Conservation (phyloP, 2,888 invertebrate genomes). For the Elegia similella region DNA sequence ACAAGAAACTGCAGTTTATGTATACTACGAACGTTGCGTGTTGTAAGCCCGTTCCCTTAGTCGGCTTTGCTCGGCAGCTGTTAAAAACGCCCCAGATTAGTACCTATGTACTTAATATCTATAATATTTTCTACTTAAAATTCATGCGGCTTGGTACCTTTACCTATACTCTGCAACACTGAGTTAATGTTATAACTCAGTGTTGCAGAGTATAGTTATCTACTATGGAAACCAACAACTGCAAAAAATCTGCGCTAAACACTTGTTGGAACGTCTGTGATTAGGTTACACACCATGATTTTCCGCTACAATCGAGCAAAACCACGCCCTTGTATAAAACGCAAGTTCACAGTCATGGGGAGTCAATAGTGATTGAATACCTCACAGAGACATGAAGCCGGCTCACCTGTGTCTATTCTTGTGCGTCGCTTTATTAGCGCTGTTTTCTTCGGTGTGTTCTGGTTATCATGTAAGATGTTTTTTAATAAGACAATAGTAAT, state of each 20-base stretch:
- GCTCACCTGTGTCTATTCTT: constrained; percentile 38
- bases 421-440: constrained; percentile 39
- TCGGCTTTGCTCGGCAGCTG: too few relatives aligned
- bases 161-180: too few relatives aligned
- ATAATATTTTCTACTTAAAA: too few relatives aligned
- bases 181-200: too few relatives aligned
- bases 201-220: neutral
- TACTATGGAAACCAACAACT: constrained; percentile 14
- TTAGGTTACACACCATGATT: constrained; percentile 55
- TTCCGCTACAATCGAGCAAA: constrained; percentile 54
- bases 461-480: constrained; percentile 54
- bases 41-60: too few relatives aligned
- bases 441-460: constrained; percentile 39
- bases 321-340: constrained; percentile 76
- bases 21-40: too few relatives aligned
- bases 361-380: constrained; percentile 48
- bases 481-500: constrained; percentile 4
- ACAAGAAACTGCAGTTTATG: too few relatives aligned
- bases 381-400: constrained; percentile 52
- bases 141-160: too few relatives aligned
- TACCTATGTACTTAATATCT: too few relatives aligned
- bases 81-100: too few relatives aligned
- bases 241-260: constrained; percentile 27
- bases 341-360: constrained; percentile 74
- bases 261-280: constrained; percentile 31